Evolutionary conservation across 1,140 invertebrate genomes (phyloP).

Genomic region (Nephotettix cincticeps): DNA sequence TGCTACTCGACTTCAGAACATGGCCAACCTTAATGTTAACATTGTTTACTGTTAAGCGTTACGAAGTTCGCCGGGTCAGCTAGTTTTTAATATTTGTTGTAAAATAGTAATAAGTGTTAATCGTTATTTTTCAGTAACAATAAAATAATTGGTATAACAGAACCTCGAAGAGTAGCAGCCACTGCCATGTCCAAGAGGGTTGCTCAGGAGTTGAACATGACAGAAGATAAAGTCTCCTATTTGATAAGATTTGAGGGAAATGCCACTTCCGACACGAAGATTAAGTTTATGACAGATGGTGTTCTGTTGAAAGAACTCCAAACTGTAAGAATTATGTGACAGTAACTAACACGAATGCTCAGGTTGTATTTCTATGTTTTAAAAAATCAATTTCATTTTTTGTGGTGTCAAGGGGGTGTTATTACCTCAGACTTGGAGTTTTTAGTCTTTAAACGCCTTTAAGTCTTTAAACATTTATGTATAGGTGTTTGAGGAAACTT

Average conservation of each 20-base stretch:
- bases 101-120: neutral
- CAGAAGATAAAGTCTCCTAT: conserved; percentile 83
- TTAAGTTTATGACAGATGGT: conserved; percentile 99
- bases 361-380: neutral
- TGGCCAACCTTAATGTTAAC: no score
- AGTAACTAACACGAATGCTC: neutral
- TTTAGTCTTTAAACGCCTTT: no score
- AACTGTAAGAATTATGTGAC: conserved; percentile 46
- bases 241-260: conserved; percentile 98
- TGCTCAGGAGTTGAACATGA: conserved; percentile 84
- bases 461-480: no score
- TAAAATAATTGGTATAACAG: conserved; percentile 92
- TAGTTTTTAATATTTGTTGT: no score
- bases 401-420: neutral
- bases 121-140: conserved; percentile 47
- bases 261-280: conserved; percentile 81
- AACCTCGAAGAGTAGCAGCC: conserved; percentile 95
- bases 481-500: no score
- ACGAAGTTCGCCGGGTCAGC: no score
- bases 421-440: no score
- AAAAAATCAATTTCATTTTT: neutral
- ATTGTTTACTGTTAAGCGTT: no score
- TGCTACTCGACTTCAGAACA: no score
- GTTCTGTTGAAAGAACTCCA: conserved; percentile 91
- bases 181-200: conserved; percentile 96